Evolutionary conservation across 2,113 vertebrate species (phyloP).

Genomic region (Bungarus multicinctus): DNA sequence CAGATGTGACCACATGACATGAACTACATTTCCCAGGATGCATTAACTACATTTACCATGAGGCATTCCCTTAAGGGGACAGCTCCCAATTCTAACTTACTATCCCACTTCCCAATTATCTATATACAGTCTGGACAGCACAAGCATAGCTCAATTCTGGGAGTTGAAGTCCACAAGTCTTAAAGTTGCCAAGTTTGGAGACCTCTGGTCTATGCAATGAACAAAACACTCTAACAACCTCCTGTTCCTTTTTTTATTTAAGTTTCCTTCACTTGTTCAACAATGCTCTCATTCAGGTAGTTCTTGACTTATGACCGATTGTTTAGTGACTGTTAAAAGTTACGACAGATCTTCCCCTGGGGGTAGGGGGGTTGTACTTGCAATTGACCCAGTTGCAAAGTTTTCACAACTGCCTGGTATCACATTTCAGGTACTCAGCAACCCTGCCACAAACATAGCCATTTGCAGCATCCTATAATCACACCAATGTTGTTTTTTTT

Average conservation of each 20-base stretch:
- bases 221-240: background rate
- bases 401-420: background rate
- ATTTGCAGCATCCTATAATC: background rate
- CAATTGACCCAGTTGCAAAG: background rate
- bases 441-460: background rate
- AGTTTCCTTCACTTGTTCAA: background rate
- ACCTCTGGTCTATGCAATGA: background rate
- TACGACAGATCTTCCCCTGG: background rate
- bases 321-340: background rate
- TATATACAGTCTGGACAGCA: too few species aligned
- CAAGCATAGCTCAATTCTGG: too few species aligned
- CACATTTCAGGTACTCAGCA: background rate
- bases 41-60: too few species aligned
- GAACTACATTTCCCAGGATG: too few species aligned
- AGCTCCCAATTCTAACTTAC: too few species aligned
- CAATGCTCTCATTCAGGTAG: background rate
- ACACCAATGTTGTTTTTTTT: background rate
- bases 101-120: too few species aligned
- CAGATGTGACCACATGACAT: too few species aligned
- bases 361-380: background rate
- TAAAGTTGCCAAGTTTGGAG: too few species aligned
- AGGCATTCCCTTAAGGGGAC: too few species aligned
- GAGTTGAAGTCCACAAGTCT: too few species aligned
- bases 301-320: background rate
- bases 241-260: background rate